Evolutionary conservation across 2,113 vertebrate genomes (phyloP).

Genomic region (Clarias macrocephalus): DNA sequence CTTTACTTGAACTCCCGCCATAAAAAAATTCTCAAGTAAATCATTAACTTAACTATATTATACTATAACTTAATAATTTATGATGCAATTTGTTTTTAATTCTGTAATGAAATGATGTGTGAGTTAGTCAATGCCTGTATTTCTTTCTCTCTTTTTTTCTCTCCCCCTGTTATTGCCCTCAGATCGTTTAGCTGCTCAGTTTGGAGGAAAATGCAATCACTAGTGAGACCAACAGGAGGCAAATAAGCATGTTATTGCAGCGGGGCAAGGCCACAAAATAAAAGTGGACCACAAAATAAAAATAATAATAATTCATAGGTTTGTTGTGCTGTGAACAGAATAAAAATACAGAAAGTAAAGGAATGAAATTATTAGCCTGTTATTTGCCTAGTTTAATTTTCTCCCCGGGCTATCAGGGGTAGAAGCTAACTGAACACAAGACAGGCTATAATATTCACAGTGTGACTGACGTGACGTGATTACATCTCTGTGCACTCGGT

Average conservation of each 20-base stretch:
- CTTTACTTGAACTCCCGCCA: too few relatives aligned
- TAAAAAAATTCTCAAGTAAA: too few relatives aligned
- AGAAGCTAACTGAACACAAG: not conserved
- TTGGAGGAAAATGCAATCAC: not conserved
- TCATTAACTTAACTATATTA: too few relatives aligned
- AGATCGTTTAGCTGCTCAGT: not conserved
- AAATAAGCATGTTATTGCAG: not conserved
- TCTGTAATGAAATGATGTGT: not conserved
- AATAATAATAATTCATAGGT: not conserved
- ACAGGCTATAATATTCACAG: not conserved
- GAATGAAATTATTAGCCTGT: too few relatives aligned
- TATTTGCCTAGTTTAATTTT: not conserved
- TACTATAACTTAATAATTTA: too few relatives aligned
- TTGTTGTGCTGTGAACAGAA: not conserved
- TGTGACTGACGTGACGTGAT: not conserved
- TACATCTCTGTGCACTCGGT: slow-evolving; percentile 16
- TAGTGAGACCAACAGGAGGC: not conserved
- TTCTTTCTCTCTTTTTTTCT: not conserved
- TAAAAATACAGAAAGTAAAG: too few relatives aligned
- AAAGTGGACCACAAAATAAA: not conserved
- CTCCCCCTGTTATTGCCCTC: not conserved
- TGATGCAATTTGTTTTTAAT: too few relatives aligned
- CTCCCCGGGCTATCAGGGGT: not conserved
- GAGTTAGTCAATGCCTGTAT: not conserved
- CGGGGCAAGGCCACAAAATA: not conserved